phyloP scores from a whole-genome alignment of 1,140 invertebrate species.

The Heliconius nattereri region DNA sequence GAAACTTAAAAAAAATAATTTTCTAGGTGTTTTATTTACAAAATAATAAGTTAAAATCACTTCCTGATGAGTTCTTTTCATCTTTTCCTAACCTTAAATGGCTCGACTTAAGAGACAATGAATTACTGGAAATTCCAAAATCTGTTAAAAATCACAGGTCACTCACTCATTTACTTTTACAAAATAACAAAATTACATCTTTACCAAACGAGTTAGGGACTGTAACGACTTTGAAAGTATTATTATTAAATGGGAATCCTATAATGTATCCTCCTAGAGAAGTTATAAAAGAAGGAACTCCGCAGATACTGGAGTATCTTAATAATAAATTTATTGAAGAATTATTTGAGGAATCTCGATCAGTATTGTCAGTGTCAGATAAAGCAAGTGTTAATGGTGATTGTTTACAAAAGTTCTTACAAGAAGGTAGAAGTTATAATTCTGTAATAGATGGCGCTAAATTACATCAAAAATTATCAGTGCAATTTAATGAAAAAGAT shows the following conservation, averaged over 20 bases:
- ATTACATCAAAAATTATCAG: conserved; percentile 47
- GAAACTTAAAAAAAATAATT: neutral
- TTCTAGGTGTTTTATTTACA: conserved; percentile 82
- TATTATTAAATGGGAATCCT: conserved; percentile 81
- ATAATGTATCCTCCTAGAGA: conserved; percentile 77
- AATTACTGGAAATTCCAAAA: conserved; percentile 76
- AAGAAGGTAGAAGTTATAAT: conserved; percentile 59
- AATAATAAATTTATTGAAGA: conserved; percentile 67
- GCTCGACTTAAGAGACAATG: conserved; percentile 83
- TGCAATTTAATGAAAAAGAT: conserved; percentile 63
- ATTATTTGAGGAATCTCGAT: conserved; percentile 45
- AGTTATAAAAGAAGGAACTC: conserved; percentile 73
- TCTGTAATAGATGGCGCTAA: conserved; percentile 58
- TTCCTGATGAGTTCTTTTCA: conserved; percentile 81
- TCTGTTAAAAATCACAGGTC: conserved; percentile 78
- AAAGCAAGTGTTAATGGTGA: conserved; percentile 38
- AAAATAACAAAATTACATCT: conserved; percentile 81
- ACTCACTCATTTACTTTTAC: conserved; percentile 82
- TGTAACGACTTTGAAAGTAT: conserved; percentile 74
- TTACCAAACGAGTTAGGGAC: conserved; percentile 82
- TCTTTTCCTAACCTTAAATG: conserved; percentile 78
- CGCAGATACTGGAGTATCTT: conserved; percentile 74
- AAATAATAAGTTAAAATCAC: conserved; percentile 75
- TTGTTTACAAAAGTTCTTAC: conserved; percentile 38
- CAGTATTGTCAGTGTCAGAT: conserved; percentile 52